These are phyloP conservation scores for Psix sp. DNA, from an alignment of 1,140 invertebrate genomes.

Conservation along the genomic window DNA sequence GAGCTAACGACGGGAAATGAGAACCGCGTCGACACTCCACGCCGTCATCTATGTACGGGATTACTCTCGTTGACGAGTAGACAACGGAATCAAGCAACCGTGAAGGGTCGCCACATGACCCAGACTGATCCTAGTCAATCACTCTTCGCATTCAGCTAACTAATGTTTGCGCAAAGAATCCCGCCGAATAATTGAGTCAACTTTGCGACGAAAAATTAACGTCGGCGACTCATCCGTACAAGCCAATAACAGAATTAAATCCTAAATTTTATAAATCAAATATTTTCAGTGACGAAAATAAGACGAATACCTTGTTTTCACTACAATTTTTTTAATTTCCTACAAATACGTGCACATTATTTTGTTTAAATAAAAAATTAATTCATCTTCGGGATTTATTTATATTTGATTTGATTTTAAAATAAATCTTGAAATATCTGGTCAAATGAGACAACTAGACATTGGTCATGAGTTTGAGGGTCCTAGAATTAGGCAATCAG, in stretches of 20 bases:
- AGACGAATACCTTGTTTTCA: no score
- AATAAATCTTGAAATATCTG: constrained; percentile 23
- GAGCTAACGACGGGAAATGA: constrained; percentile 66
- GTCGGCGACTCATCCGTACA: constrained; percentile 5
- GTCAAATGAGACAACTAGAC: constrained; percentile 28
- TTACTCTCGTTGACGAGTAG: constrained; percentile 73
- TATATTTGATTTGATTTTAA: no score
- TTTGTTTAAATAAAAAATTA: no score
- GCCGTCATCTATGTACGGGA: constrained; percentile 56
- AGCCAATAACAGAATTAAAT: no score
- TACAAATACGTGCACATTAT: no score
- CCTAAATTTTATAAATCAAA: no score
- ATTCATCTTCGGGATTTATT: no score
- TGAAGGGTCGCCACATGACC: constrained; percentile 73
- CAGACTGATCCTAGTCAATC: constrained; percentile 69
- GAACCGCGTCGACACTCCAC: constrained; percentile 71
- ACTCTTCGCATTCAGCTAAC: constrained; percentile 68
- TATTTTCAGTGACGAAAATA: no score
- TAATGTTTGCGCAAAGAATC: constrained; percentile 77
- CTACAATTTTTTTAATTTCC: no score
- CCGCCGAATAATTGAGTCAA: constrained; percentile 73
- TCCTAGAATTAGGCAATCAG: constrained; percentile 77
- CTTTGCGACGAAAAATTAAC: constrained; percentile 63
- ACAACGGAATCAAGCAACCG: constrained; percentile 74
- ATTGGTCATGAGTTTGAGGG: constrained; percentile 64